Base-by-base conservation (phyloP, 2,113 vertebrate species). In the Romanogobio albipinnatus region DNA sequence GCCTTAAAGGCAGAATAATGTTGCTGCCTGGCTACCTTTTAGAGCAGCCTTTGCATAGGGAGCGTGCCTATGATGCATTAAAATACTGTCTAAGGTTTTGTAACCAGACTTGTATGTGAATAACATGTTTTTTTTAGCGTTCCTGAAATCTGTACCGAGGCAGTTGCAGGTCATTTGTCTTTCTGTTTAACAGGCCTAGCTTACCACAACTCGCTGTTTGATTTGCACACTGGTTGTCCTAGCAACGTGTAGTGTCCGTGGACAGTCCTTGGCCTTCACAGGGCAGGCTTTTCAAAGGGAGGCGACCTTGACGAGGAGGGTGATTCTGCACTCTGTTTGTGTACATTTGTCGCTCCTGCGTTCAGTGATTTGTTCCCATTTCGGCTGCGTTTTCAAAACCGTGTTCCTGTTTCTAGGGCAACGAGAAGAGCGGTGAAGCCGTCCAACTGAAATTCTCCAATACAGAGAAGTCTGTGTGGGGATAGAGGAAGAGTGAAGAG, bases 391-490 rank as follows among this genome's bases (percentile, higher is more conserved):
- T 90, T 81, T 87, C 64, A 88, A 88, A 85, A 71, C 81, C 71
- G 9, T 85, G 47, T 89, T 86, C 92, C 88, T 88, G 51, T 73
- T 94, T 93, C 51, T 91, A 99, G 98, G 96, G 97, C 89, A 99
- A 98, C 78, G 95, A 96, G 87, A 95, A 97, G 86, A 89, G 91
- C 90, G 97, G 96, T 88, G 98, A 99, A 92, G 97, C 97, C 26
- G 96, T 99, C 91, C 98, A 99, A 82, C 93, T 99, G 86, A 99
- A 98, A 93, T 96, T 96, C 8, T 97, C 97, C 82, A 96, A 96
- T 90, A 95, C 97, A 84, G 97, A 98, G 94, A 96, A 96, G 90
- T 90, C 94, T 88, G 93, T 95, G 24, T 95, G 95, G 94, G 94
- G 94, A 88, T 95, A 94, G 61, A 84, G 56, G 19, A 64, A 53